phyloP scores from a whole-genome alignment of 2,113 vertebrate species.

The Poecile atricapillus region DNA sequence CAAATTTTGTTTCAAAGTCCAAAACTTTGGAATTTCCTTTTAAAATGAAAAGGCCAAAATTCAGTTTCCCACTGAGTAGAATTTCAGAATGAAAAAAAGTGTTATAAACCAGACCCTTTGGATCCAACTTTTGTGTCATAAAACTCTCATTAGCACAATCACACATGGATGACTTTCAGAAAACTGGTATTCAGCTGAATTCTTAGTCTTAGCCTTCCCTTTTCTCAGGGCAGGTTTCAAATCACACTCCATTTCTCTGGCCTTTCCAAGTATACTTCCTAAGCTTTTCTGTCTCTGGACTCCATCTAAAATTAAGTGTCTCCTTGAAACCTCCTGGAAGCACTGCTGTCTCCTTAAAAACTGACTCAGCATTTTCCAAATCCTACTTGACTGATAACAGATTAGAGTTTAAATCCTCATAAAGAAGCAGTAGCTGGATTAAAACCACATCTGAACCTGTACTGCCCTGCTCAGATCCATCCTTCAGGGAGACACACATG shows the following conservation, averaged over 20 bases:
- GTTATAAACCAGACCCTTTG: neutral
- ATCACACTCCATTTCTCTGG: neutral
- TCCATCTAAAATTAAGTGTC: neutral
- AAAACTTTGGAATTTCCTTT: neutral
- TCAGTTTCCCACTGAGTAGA: neutral
- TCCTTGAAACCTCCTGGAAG: neutral
- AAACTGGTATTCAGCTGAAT: neutral
- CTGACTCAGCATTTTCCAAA: neutral
- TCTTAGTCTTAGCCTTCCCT: neutral
- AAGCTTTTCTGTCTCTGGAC: neutral
- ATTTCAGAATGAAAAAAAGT: neutral
- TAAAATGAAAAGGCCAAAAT: neutral
- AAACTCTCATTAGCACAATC: neutral
- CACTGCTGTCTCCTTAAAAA: neutral
- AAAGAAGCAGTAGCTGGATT: neutral
- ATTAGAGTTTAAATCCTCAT: neutral
- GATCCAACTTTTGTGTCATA: neutral
- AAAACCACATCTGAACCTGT: neutral
- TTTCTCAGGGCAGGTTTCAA: neutral
- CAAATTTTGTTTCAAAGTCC: neutral
- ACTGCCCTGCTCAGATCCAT: neutral
- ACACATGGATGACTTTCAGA: neutral
- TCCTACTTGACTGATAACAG: neutral
- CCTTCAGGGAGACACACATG: neutral
- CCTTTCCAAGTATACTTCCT: neutral